Percentiles rank a stretch among this genome's conserved stretches.
phyloP scores from a whole-genome alignment of 1,140 invertebrate species.

The Asbolus verrucosus region DNA sequence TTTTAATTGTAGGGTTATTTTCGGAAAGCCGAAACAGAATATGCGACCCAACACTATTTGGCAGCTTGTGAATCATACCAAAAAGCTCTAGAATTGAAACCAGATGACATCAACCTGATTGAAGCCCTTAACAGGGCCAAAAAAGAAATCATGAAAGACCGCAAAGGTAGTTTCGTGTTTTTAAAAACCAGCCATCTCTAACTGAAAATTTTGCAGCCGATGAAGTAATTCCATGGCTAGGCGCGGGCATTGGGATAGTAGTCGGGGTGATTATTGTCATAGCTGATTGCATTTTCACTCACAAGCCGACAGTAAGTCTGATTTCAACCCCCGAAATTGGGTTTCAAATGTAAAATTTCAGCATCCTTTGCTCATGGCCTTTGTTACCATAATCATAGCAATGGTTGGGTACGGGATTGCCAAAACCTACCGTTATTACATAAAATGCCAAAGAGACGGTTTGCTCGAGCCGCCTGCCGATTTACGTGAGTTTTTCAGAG shows the following conservation, averaged over 20 bases:
- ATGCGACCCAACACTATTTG: conserved; percentile 74
- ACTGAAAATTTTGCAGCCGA: conserved; percentile 70
- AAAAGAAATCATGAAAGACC: conserved; percentile 71
- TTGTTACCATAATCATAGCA: conserved; percentile 71
- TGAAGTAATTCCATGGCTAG: conserved; percentile 81
- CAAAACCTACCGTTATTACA: conserved; percentile 69
- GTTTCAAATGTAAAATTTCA: conserved; percentile 56
- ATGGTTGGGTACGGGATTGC: conserved; percentile 71
- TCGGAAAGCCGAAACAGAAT: conserved; percentile 83
- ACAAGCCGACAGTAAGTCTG: conserved; percentile 75
- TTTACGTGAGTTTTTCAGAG: conserved; percentile 58
- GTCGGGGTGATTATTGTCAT: conserved; percentile 79
- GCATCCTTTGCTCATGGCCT: conserved; percentile 73
- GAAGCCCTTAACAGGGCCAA: conserved; percentile 75
- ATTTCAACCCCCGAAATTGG: not conserved
- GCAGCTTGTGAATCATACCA: conserved; percentile 81
- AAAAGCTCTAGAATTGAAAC: conserved; percentile 75
- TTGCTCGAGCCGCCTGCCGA: conserved; percentile 70
- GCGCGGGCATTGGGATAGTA: conserved; percentile 79
- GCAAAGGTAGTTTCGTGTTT: conserved; percentile 59
- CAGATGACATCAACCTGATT: conserved; percentile 75
- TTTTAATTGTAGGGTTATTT: conserved; percentile 76
- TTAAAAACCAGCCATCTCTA: too few species aligned
- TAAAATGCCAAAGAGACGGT: conserved; percentile 68
- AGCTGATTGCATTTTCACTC: conserved; percentile 75